These are phyloP conservation scores for Melinopterus prodromus DNA, from an alignment of 2,888 invertebrate species.

Conservation along the genomic window DNA sequence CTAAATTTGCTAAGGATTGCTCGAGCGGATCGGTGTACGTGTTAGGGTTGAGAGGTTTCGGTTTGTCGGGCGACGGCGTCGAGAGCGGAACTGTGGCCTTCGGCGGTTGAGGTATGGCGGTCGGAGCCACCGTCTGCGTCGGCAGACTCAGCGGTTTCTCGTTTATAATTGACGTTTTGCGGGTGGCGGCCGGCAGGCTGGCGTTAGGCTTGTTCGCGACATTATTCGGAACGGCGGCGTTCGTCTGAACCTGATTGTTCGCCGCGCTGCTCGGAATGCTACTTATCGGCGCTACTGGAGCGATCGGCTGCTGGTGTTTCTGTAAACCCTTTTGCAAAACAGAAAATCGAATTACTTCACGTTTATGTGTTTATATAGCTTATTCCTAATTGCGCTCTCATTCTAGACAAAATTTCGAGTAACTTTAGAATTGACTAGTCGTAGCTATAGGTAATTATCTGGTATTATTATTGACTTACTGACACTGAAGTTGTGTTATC, in stretches of 20 bases:
- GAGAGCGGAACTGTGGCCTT: constrained; percentile 48
- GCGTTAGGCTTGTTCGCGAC: constrained; percentile 55
- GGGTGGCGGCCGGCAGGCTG: constrained; percentile 40
- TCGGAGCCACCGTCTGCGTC: constrained; percentile 51
- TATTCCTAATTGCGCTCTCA: constrained; percentile 10
- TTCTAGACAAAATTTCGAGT: not conserved
- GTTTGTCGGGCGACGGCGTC: constrained; percentile 55
- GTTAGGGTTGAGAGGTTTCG: constrained; percentile 54
- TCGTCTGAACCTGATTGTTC: constrained; percentile 42
- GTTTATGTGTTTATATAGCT: not conserved
- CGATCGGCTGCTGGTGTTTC: constrained; percentile 44
- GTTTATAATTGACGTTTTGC: constrained; percentile 49
- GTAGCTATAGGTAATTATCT: not conserved
- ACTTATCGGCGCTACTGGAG: constrained; percentile 46
- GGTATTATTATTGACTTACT: too few relatives aligned
- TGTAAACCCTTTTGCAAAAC: constrained; percentile 47
- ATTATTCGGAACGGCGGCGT: constrained; percentile 43
- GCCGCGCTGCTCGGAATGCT: constrained; percentile 46
- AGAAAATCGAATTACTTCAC: not conserved
- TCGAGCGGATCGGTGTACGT: constrained; percentile 73
- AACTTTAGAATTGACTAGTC: not conserved
- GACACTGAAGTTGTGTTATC: too few relatives aligned
- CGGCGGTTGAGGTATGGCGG: constrained; percentile 59
- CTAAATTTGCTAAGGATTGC: constrained; percentile 74
- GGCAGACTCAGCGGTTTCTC: constrained; percentile 50